Evolutionary conservation across 2,797 vertebrate species (phyloP).

Genomic region (Austrolebias charrua): DNA sequence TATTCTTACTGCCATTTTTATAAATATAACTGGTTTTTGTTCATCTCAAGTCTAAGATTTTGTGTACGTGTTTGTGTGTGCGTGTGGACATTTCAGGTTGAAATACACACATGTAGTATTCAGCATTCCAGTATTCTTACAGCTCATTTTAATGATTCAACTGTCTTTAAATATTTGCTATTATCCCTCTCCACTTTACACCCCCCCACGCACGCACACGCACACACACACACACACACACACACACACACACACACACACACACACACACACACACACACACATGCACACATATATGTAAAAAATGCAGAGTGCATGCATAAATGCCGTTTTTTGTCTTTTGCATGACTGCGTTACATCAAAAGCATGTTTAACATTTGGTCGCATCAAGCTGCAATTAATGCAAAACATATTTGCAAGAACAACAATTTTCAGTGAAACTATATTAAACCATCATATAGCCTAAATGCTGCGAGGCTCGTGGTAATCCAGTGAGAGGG

Average conservation of each 20-base stretch:
- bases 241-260: neutral
- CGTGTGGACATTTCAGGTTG: slow-evolving; percentile 33
- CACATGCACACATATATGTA: slow-evolving; percentile 6
- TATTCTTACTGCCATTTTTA: slow-evolving; percentile 28
- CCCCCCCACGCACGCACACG: too few relatives aligned
- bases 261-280: too few relatives aligned
- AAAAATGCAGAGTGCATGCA: slow-evolving; percentile 50
- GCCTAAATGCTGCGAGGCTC: slow-evolving; percentile 54
- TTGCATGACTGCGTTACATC: slow-evolving; percentile 69
- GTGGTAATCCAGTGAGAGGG: slow-evolving; percentile 65
- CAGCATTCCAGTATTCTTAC: slow-evolving; percentile 62
- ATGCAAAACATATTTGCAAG: slow-evolving; percentile 69
- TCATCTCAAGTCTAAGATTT: slow-evolving; percentile 51
- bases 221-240: neutral
- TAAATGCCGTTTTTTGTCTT: slow-evolving; percentile 50
- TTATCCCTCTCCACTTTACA: slow-evolving; percentile 49
- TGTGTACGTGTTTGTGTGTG: slow-evolving; percentile 14
- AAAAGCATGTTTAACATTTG: slow-evolving; percentile 75
- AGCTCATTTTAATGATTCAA: slow-evolving; percentile 65
- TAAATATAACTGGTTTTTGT: slow-evolving; percentile 43
- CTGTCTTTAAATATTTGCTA: slow-evolving; percentile 65
- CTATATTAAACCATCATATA: slow-evolving; percentile 58
- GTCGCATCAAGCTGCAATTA: slow-evolving; percentile 70
- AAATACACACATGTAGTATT: slow-evolving; percentile 65
- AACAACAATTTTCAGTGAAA: slow-evolving; percentile 60